Conservation (phyloP, 2,888 invertebrate genomes). For the Ectobius pallidus region DNA sequence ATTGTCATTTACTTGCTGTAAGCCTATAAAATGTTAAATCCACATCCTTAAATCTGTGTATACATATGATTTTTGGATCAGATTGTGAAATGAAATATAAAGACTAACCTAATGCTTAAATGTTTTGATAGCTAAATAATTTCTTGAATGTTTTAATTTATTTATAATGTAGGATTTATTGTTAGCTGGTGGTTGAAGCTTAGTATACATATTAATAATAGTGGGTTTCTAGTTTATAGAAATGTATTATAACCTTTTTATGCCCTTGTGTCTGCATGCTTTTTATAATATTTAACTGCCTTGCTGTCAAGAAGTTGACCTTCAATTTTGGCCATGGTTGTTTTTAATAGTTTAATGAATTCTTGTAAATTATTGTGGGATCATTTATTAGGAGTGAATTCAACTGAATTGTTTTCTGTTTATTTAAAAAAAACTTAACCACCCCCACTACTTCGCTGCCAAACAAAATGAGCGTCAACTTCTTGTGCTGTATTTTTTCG, state of each 20-base stretch:
- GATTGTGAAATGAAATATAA: no score
- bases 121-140: no score
- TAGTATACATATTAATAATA: no score
- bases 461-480: constrained; percentile 90
- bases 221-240: no score
- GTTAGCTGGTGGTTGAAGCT: no score
- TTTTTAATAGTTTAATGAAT: constrained; percentile 54
- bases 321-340: constrained; percentile 91
- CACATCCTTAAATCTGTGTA: no score
- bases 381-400: constrained; percentile 20
- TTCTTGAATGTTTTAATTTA: no score
- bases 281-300: constrained; percentile 45
- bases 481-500: constrained; percentile 62
- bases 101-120: no score
- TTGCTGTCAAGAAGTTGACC: constrained; percentile 92
- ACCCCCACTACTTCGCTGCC: constrained; percentile 53
- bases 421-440: constrained; percentile 22
- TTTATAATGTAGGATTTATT: no score
- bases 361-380: constrained; percentile 27
- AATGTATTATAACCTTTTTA: constrained; percentile 10
- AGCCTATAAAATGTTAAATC: no score
- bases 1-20: no score
- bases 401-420: not conserved
- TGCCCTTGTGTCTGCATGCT: constrained; percentile 42
- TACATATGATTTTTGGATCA: no score